A percentile compares a stretch with the other conserved stretches of the same genome.
These are phyloP conservation scores for Archilochus colubris DNA, from an alignment of 2,113 vertebrate genomes.

Conservation along the genomic window DNA sequence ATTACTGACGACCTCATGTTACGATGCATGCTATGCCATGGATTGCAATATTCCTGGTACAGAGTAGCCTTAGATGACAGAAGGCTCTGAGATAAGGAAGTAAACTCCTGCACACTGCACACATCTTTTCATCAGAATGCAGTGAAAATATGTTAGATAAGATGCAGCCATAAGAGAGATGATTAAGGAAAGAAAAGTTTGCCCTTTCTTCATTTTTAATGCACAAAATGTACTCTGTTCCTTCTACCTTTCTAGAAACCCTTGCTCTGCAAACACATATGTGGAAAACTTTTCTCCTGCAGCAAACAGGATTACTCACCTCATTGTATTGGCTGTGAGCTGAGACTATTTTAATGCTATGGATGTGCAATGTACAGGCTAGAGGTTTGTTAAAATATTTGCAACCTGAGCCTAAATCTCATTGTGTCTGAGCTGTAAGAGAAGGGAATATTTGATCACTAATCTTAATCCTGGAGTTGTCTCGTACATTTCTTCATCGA, in stretches of 20 bases:
- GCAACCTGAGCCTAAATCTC: neutral
- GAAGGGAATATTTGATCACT: neutral
- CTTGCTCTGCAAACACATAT: neutral
- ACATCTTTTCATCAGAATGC: neutral
- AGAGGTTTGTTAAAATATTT: neutral
- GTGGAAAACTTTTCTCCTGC: neutral
- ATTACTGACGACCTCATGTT: neutral
- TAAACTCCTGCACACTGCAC: neutral
- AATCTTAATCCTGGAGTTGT: neutral
- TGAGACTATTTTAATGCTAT: neutral
- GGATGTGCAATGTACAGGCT: neutral
- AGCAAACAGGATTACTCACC: neutral
- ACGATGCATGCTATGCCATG: neutral
- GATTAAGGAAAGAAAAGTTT: neutral
- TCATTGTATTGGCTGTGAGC: neutral
- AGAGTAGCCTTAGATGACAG: neutral
- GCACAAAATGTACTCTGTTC: neutral
- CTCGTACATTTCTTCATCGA: neutral
- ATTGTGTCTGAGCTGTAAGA: neutral
- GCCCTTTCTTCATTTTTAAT: neutral
- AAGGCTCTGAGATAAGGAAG: neutral
- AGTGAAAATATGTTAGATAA: conserved; percentile 8
- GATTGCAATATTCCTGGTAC: neutral
- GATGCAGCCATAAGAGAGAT: neutral
- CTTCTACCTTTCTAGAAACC: neutral